phyloP scores from a whole-genome alignment of 2,888 invertebrate species.

The Sesia apiformis region DNA sequence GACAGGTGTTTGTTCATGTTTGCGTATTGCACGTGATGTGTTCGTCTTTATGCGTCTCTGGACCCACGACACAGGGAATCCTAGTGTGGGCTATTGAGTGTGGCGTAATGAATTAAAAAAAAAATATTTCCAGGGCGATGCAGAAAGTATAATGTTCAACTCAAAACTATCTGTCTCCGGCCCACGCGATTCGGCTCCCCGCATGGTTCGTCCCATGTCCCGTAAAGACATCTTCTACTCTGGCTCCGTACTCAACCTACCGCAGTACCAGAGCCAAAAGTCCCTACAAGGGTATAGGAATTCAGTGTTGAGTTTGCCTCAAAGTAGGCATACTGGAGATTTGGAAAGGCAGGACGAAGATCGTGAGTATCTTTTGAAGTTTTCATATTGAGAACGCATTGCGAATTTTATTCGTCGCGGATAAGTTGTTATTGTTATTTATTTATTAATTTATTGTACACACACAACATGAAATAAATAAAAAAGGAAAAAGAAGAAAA shows the following conservation, averaged over 20 bases:
- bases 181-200: constrained; percentile 39
- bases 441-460: no score
- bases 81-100: no score
- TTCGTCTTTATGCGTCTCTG: no score
- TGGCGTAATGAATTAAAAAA: no score
- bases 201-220: constrained; percentile 91
- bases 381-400: no score
- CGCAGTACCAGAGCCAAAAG: constrained; percentile 94
- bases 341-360: constrained; percentile 75
- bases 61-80: no score
- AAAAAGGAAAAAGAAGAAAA: no score
- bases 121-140: constrained; percentile 55
- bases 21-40: no score
- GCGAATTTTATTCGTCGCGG: no score
- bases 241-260: constrained; percentile 93
- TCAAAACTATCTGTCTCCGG: constrained; percentile 78
- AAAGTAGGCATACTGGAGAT: constrained; percentile 77
- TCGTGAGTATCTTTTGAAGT: no score
- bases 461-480: no score
- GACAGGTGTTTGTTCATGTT: no score
- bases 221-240: constrained; percentile 98
- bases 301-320: constrained; percentile 91
- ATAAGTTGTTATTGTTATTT: neutral
- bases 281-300: constrained; percentile 92
- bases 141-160: constrained; percentile 80